Conservation (phyloP, 64 coral and sea anemone species). For the Montipora efflorescens region DNA sequence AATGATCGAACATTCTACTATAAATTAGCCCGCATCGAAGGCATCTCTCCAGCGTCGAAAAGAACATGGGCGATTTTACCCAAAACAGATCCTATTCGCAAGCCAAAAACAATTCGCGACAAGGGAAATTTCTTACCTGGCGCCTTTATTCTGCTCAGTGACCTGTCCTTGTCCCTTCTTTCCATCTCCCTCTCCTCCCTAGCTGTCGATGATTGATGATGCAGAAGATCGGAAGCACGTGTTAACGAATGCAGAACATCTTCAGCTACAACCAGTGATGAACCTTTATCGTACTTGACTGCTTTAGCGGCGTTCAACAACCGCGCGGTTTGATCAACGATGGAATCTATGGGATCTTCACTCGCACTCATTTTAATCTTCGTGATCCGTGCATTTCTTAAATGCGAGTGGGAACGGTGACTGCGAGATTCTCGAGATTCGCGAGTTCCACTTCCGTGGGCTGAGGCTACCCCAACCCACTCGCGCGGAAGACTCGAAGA, state of each 20-base stretch:
- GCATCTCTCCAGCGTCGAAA: no score
- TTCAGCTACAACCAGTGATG: conserved; percentile 70
- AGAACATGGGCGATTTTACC: no score
- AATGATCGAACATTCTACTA: no score
- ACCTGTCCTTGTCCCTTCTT: conserved; percentile 68
- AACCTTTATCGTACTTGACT: conserved; percentile 55
- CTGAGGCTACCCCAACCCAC: conserved; percentile 22
- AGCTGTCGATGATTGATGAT: conserved; percentile 54
- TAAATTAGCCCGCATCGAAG: no score
- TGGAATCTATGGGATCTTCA: conserved; percentile 77
- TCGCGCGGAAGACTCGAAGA: conserved; percentile 85
- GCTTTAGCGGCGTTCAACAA: conserved; percentile 77
- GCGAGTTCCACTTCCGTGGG: conserved; percentile 9
- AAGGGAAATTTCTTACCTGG: conserved; percentile 39
- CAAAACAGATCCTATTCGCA: no score
- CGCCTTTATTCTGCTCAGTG: conserved; percentile 69
- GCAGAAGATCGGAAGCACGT: conserved; percentile 75
- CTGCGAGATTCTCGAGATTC: conserved; percentile 25
- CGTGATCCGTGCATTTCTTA: conserved; percentile 81
- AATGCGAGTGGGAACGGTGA: conserved; percentile 61
- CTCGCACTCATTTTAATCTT: conserved; percentile 85
- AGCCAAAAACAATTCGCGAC: background rate
- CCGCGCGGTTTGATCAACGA: conserved; percentile 86
- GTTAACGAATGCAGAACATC: conserved; percentile 93
- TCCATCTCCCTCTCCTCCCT: conserved; percentile 81